phyloP scores from a whole-genome alignment of 2,888 invertebrate genomes.

The Drosophila seclusa region DNA sequence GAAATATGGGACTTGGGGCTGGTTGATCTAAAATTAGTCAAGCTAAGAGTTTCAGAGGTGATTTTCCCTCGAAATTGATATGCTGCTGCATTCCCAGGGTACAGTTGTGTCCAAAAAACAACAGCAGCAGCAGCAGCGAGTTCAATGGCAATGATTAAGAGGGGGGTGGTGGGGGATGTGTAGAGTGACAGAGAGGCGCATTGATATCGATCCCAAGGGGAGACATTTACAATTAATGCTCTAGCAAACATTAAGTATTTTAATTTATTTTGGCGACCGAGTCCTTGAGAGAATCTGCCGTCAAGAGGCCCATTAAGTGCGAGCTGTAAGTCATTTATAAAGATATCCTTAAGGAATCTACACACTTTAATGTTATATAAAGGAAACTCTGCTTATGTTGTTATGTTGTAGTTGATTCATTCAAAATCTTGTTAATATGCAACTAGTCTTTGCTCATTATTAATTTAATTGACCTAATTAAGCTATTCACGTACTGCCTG shows the following conservation, averaged over 20 bases:
- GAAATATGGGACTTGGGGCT: slow-evolving; percentile 24
- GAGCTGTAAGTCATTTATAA: background rate
- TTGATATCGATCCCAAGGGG: slow-evolving; percentile 1
- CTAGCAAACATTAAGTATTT: background rate
- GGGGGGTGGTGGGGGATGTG: background rate
- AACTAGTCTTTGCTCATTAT: background rate
- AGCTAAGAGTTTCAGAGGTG: slow-evolving; percentile 64
- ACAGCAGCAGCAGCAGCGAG: background rate
- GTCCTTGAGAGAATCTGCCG: background rate
- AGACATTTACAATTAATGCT: slow-evolving; percentile 7
- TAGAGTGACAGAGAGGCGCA: slow-evolving; percentile 5
- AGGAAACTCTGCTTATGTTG: background rate
- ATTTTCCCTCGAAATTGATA: slow-evolving; percentile 67
- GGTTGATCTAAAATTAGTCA: slow-evolving; percentile 68
- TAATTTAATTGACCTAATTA: background rate
- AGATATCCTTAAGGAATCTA: background rate
- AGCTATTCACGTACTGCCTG: background rate
- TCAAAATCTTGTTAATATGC: background rate
- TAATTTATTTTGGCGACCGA: background rate
- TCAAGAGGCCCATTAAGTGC: background rate
- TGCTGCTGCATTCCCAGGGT: slow-evolving; percentile 43
- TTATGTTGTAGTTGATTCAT: background rate
- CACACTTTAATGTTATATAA: too few species aligned
- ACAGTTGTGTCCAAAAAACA: slow-evolving; percentile 59
- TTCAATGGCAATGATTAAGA: slow-evolving; percentile 14